Conservation (phyloP, 1,140 invertebrate species). For the Drosophila albomicans region DNA sequence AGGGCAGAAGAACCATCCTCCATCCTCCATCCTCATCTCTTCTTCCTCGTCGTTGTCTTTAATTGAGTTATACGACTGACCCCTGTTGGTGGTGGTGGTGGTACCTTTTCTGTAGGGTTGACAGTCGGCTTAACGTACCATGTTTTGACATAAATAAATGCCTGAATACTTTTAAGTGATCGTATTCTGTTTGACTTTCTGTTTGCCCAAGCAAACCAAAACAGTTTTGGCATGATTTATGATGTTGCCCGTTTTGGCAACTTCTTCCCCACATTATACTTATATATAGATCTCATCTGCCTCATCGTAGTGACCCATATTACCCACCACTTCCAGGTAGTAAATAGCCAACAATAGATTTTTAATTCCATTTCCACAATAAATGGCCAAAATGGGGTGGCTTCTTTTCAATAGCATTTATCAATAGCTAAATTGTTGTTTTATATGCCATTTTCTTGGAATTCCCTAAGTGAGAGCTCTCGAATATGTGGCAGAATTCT, state of each 20-base stretch:
- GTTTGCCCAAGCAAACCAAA: slow-evolving; percentile 50
- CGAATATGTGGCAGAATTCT: background rate
- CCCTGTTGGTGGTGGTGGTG: slow-evolving; percentile 41
- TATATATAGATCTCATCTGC: slow-evolving; percentile 30
- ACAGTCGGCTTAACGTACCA: slow-evolving; percentile 63
- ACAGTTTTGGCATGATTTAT: slow-evolving; percentile 78
- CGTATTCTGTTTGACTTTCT: slow-evolving; percentile 76
- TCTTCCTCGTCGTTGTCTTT: slow-evolving; percentile 54
- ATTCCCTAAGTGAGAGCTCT: slow-evolving; percentile 7
- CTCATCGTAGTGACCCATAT: slow-evolving; percentile 41
- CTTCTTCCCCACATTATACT: slow-evolving; percentile 49
- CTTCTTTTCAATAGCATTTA: slow-evolving; percentile 16
- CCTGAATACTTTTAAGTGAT: slow-evolving; percentile 81
- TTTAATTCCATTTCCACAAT: slow-evolving; percentile 40
- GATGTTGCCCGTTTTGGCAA: slow-evolving; percentile 55
- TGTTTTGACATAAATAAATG: slow-evolving; percentile 83
- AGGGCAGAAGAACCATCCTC: slow-evolving; percentile 47
- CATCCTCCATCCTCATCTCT: background rate
- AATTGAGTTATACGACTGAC: slow-evolving; percentile 81
- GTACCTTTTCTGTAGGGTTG: slow-evolving; percentile 48
- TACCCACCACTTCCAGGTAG: slow-evolving; percentile 38
- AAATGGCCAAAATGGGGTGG: slow-evolving; percentile 31
- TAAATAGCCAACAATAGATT: slow-evolving; percentile 30
- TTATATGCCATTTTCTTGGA: background rate
- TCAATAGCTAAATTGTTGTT: slow-evolving; percentile 25